Evolutionary conservation across 2,797 vertebrate genomes (phyloP).

Genomic region (Sylvilagus floridanus): DNA sequence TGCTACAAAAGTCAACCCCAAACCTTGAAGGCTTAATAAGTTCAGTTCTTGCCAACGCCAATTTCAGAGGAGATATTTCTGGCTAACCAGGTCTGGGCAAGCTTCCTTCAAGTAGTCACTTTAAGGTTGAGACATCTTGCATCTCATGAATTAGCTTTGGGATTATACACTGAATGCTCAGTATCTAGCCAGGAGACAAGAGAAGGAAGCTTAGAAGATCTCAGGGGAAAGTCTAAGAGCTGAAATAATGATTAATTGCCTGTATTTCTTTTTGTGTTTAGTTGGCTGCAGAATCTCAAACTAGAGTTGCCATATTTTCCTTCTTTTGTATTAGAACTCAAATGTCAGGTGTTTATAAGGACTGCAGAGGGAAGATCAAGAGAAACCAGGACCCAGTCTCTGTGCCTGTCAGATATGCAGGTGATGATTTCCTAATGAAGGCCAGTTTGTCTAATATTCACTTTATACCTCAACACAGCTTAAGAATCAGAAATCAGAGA

Average conservation of each 20-base stretch:
- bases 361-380: conserved; percentile 5
- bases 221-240: conserved; percentile 1
- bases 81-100: background rate
- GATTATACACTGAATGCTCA: background rate
- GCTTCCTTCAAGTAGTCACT: background rate
- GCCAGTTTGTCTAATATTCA: background rate
- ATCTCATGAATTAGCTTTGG: conserved; percentile 31
- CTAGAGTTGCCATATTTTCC: background rate
- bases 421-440: conserved; percentile 17
- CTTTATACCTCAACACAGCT: background rate
- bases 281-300: conserved; percentile 21
- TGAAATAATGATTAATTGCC: conserved; percentile 17
- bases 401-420: background rate
- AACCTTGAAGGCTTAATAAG: conserved; percentile 8
- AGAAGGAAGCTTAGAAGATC: background rate
- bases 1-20: background rate
- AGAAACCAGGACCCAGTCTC: background rate
- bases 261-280: background rate
- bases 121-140: background rate
- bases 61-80: conserved; percentile 8
- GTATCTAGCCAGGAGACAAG: background rate
- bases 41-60: conserved; percentile 27
- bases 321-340: conserved; percentile 46
- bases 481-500: conserved; percentile 26
- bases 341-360: conserved; percentile 10